These are phyloP conservation scores for Heliconius cydno DNA, from an alignment of 2,888 invertebrate genomes.

Conservation along the genomic window DNA sequence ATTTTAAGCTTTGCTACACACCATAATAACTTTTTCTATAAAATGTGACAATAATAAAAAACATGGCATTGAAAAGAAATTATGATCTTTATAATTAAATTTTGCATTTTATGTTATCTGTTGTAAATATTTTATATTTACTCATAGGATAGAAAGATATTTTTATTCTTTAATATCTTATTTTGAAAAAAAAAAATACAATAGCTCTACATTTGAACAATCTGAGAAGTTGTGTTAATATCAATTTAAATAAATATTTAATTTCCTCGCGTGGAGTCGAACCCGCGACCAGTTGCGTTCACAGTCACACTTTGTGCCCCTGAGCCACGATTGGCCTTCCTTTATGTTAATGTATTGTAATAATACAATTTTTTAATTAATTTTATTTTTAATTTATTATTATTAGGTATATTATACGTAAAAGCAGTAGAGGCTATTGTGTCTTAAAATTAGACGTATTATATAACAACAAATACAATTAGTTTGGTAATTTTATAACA, in stretches of 20 bases:
- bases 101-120: too few species aligned
- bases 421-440: too few species aligned
- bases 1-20: too few species aligned
- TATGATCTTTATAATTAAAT: neutral
- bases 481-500: neutral
- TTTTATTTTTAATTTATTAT: too few species aligned
- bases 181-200: too few species aligned
- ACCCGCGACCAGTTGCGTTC: neutral
- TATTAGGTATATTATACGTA: too few species aligned
- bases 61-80: neutral
- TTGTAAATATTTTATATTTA: too few species aligned
- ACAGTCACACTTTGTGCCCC: neutral
- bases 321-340: neutral
- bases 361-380: too few species aligned
- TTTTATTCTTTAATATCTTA: too few species aligned
- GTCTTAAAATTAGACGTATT: neutral
- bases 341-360: neutral
- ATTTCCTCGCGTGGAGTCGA: neutral
- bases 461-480: neutral
- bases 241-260: neutral
- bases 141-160: neutral
- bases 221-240: too few species aligned
- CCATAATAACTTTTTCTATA: neutral
- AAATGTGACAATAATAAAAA: neutral
- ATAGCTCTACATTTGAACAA: too few species aligned